phyloP scores from a whole-genome alignment of 1,140 invertebrate species.

The Zaprionus vittiger region DNA sequence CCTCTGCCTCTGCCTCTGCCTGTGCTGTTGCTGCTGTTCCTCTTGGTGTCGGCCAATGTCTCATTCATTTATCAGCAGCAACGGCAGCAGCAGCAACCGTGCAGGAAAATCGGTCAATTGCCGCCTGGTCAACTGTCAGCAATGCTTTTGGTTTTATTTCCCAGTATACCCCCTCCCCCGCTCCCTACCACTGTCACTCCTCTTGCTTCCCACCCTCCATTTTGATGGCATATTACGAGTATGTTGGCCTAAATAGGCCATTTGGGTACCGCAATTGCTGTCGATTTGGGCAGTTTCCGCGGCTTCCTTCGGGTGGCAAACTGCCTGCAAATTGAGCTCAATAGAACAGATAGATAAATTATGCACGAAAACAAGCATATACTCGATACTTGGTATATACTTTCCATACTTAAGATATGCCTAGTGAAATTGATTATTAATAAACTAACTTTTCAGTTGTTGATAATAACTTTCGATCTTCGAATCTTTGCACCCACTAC shows the following conservation, averaged over 20 bases:
- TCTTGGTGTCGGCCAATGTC: conserved; percentile 75
- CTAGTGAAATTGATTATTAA: too few species aligned
- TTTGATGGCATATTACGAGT: conserved; percentile 60
- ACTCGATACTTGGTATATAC: not conserved
- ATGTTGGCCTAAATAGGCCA: conserved; percentile 71
- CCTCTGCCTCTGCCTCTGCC: too few species aligned
- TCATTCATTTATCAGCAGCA: conserved; percentile 73
- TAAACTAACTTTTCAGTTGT: too few species aligned
- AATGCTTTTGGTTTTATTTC: conserved; percentile 30
- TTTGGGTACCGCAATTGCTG: conserved; percentile 50
- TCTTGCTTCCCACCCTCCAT: not conserved
- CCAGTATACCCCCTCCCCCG: not conserved
- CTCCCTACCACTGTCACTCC: not conserved
- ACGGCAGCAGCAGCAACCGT: conserved; percentile 24
- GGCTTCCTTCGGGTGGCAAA: not conserved
- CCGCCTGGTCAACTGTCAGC: conserved; percentile 71
- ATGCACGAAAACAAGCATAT: not conserved
- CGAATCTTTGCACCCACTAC: too few species aligned
- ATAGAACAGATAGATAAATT: not conserved
- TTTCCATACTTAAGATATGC: not conserved
- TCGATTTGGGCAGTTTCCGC: not conserved
- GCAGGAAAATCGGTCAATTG: conserved; percentile 78
- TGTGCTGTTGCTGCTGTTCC: conserved; percentile 26
- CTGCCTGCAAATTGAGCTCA: conserved; percentile 17
- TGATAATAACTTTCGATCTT: too few species aligned